Evolutionary conservation across 2,888 invertebrate genomes (phyloP).

Genomic region (Allygus modestus): DNA sequence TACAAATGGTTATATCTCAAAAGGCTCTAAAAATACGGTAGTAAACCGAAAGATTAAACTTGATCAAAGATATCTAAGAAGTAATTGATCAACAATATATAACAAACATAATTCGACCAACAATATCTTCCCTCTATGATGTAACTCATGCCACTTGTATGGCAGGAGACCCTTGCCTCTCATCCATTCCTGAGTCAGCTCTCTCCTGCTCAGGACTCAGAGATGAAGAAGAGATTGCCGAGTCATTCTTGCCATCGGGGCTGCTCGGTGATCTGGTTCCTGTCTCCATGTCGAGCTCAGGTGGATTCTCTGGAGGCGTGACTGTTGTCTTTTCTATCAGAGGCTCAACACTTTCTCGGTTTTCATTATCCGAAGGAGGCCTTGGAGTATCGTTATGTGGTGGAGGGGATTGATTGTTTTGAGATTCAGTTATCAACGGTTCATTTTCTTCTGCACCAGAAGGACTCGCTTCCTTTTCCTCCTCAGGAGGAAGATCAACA

Average conservation of each 20-base stretch:
- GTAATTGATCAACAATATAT: slow-evolving; percentile 17
- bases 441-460: not conserved
- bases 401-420: not conserved
- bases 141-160: slow-evolving; percentile 34
- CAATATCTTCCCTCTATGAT: not conserved
- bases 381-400: slow-evolving; percentile 26
- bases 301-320: slow-evolving; percentile 10
- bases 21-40: no score
- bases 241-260: slow-evolving; percentile 42
- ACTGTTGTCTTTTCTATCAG: slow-evolving; percentile 1
- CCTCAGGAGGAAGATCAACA: slow-evolving; percentile 44
- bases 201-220: not conserved
- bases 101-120: not conserved
- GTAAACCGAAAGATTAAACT: no score
- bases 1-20: no score
- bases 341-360: not conserved
- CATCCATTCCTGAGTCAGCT: not conserved
- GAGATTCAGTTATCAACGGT: not conserved
- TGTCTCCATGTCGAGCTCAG: not conserved
- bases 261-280: slow-evolving; percentile 19
- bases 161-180: slow-evolving; percentile 32
- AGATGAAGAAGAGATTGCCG: slow-evolving; percentile 50
- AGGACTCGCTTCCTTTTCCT: not conserved
- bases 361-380: not conserved
- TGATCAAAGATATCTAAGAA: not conserved